Percentiles rank a stretch among this genome's conserved stretches.
Conservation (phyloP, 1,140 invertebrate species). For the Sitodiplosis mosellana region DNA sequence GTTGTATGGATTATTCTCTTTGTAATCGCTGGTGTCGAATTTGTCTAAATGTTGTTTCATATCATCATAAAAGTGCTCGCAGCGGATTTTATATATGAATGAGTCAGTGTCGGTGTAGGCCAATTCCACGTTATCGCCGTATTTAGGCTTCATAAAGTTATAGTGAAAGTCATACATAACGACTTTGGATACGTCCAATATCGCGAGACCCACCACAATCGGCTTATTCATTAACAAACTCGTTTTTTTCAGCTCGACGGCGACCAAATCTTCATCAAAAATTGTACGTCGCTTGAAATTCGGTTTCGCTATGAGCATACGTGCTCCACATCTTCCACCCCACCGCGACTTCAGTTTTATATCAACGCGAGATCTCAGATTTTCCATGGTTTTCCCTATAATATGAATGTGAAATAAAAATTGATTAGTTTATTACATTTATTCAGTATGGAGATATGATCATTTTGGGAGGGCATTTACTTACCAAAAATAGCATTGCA, state of each 20-base stretch:
- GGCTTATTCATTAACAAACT: slow-evolving; percentile 23
- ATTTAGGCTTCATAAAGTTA: slow-evolving; percentile 14
- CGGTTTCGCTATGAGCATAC: slow-evolving; percentile 21
- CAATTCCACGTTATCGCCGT: slow-evolving; percentile 11
- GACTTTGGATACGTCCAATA: slow-evolving; percentile 24
- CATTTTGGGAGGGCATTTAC: no score
- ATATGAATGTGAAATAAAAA: no score
- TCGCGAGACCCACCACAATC: slow-evolving; percentile 22
- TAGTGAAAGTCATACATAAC: slow-evolving; percentile 21
- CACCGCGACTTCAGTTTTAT: slow-evolving; percentile 22
- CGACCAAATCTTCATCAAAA: slow-evolving; percentile 22
- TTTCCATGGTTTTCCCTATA: slow-evolving; percentile 30
- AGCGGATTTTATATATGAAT: slow-evolving; percentile 23
- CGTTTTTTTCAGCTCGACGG: slow-evolving; percentile 19
- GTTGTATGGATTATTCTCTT: slow-evolving; percentile 7
- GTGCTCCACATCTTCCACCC: slow-evolving; percentile 15
- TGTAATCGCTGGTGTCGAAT: slow-evolving; percentile 19
- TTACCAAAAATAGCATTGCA: slow-evolving; percentile 29
- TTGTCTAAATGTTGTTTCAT: slow-evolving; percentile 14
- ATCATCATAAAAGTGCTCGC: slow-evolving; percentile 24
- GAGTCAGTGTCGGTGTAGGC: slow-evolving; percentile 27
- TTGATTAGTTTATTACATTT: no score
- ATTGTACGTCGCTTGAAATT: slow-evolving; percentile 20
- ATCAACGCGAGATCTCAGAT: slow-evolving; percentile 26
- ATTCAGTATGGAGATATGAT: no score